Conservation (phyloP, 2,888 invertebrate genomes). For the Lymantria monacha region DNA sequence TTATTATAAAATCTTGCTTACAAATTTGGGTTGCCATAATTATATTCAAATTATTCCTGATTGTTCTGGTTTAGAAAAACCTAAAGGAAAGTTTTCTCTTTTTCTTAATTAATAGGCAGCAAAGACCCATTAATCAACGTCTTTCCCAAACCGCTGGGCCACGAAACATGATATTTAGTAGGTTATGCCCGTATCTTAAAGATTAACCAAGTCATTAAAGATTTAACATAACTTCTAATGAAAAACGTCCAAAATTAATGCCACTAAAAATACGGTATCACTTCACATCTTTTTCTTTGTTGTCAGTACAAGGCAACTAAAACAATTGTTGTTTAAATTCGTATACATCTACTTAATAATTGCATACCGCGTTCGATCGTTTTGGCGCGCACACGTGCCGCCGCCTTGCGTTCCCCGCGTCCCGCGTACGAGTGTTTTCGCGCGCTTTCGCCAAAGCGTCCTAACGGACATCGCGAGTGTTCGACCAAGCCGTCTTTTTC, state of each 20-base stretch:
- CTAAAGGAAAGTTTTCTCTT: neutral
- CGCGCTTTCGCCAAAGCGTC: no score
- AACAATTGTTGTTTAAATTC: no score
- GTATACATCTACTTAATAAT: no score
- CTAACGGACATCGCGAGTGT: no score
- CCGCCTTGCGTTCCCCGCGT: no score
- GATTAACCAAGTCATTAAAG: neutral
- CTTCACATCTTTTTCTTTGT: neutral
- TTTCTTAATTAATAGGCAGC: neutral
- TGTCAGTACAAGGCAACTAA: neutral
- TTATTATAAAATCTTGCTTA: no score
- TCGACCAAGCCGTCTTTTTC: no score
- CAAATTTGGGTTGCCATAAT: neutral
- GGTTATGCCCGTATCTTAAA: neutral
- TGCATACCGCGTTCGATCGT: no score
- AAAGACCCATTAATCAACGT: neutral
- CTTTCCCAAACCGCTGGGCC: neutral
- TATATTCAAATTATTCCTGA: conserved; percentile 13
- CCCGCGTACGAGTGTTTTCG: no score
- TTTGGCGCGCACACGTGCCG: no score
- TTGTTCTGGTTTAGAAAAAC: conserved; percentile 5
- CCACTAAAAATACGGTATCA: neutral
- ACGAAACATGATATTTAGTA: neutral
- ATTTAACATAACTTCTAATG: neutral
- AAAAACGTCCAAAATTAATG: neutral